Evolutionary conservation across 2,113 vertebrate genomes (phyloP).

Genomic region (Diadophis punctatus): DNA sequence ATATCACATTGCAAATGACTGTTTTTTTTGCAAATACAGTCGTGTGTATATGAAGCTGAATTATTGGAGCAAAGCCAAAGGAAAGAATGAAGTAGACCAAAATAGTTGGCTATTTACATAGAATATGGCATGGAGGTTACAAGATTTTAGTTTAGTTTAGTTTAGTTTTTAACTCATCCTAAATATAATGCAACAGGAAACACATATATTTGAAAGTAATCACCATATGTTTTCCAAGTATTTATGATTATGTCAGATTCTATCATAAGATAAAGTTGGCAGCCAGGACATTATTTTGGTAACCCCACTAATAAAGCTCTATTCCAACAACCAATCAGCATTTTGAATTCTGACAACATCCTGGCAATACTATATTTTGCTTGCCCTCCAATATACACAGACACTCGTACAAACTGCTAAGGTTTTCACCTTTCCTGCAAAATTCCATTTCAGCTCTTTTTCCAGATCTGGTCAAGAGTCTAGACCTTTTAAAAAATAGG

Average conservation of each 20-base stretch:
- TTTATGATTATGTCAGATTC: not conserved
- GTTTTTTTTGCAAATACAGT: conserved; percentile 18
- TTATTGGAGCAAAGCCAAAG: conserved; percentile 51
- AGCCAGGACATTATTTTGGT: not conserved
- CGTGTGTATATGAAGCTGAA: conserved; percentile 41
- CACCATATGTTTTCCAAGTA: not conserved
- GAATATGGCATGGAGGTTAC: conserved; percentile 17
- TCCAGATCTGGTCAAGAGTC: not conserved
- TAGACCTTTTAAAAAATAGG: not conserved
- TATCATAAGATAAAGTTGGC: not conserved
- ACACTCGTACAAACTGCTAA: not conserved
- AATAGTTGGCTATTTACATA: conserved; percentile 49
- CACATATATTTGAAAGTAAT: not conserved
- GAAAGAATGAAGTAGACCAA: conserved; percentile 42
- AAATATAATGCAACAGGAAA: not conserved
- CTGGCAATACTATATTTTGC: not conserved
- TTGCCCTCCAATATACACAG: not conserved
- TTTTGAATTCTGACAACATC: not conserved
- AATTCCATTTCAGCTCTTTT: not conserved
- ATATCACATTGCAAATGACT: conserved; percentile 20
- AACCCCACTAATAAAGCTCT: not conserved
- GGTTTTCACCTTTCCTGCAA: not conserved
- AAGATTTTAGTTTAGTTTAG: conserved; percentile 10
- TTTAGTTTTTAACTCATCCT: not conserved
- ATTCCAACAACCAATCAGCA: not conserved